Evolutionary conservation across 2,888 invertebrate species (phyloP).

Genomic region (Ectropis crepuscularia): DNA sequence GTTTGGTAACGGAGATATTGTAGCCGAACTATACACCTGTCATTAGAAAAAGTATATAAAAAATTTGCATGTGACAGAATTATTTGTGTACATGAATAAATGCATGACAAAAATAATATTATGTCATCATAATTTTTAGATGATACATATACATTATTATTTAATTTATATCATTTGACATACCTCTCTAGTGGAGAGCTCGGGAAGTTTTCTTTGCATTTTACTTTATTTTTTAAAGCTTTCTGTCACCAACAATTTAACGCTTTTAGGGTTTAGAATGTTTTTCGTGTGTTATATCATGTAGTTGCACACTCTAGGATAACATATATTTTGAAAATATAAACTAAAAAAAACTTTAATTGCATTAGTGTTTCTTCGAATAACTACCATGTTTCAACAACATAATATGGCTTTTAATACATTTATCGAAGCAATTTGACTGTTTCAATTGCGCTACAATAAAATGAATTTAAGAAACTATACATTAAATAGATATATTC

Average conservation of each 20-base stretch:
- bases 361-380: constrained; percentile 21
- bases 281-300: constrained; percentile 49
- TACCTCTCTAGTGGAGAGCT: constrained; percentile 84
- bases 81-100: constrained; percentile 56
- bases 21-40: constrained; percentile 20
- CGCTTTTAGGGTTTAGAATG: constrained; percentile 54
- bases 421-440: constrained; percentile 34
- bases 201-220: constrained; percentile 73
- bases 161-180: constrained; percentile 58
- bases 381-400: constrained; percentile 33
- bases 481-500: neutral
- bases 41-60: constrained; percentile 20
- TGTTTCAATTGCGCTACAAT: constrained; percentile 46
- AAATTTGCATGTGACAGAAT: constrained; percentile 75
- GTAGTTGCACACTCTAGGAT: constrained; percentile 55
- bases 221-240: constrained; percentile 62
- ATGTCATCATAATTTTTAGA: constrained; percentile 58
- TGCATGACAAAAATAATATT: constrained; percentile 63
- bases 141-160: constrained; percentile 46
- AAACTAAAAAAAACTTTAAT: constrained; percentile 12
- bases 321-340: constrained; percentile 26
- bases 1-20: constrained; percentile 19
- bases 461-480: neutral
- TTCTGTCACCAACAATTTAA: constrained; percentile 72
- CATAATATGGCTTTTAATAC: constrained; percentile 41